These are phyloP conservation scores for Neuroterus valhalla DNA, from an alignment of 1,140 invertebrate genomes.

Conservation along the genomic window DNA sequence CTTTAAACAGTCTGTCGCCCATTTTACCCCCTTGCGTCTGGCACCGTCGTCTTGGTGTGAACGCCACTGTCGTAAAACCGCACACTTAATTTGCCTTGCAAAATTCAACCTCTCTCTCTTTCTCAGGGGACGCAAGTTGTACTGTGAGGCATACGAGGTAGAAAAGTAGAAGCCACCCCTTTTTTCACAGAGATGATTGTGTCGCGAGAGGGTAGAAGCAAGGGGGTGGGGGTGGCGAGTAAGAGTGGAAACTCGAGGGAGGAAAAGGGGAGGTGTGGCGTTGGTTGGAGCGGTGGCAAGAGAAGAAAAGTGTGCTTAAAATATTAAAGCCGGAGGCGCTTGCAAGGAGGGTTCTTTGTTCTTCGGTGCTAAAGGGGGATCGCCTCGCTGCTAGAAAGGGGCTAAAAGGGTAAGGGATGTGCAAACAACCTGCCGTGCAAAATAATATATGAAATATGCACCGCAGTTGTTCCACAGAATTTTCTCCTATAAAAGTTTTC, in stretches of 20 bases:
- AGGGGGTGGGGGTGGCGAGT: conserved; percentile 38
- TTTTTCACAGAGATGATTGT: conserved; percentile 38
- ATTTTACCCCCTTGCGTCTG: conserved; percentile 52
- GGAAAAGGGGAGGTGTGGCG: conserved; percentile 26
- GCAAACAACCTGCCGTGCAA: conserved; percentile 72
- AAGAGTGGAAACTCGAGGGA: conserved; percentile 41
- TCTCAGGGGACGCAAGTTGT: conserved; percentile 26
- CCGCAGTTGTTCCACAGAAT: conserved; percentile 63
- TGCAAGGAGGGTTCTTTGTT: conserved; percentile 70
- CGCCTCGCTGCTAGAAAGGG: conserved; percentile 42
- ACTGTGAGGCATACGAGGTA: neutral
- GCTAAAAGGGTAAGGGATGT: conserved; percentile 50
- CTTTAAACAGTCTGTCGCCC: conserved; percentile 64
- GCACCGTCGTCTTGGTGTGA: conserved; percentile 62
- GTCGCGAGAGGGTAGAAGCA: conserved; percentile 37
- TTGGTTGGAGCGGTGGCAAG: conserved; percentile 39
- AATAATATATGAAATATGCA: conserved; percentile 75
- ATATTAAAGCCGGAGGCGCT: conserved; percentile 74
- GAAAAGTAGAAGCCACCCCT: conserved; percentile 33
- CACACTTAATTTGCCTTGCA: conserved; percentile 76
- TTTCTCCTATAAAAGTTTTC: conserved; percentile 63
- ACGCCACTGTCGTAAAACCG: conserved; percentile 73
- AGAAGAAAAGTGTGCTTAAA: conserved; percentile 75
- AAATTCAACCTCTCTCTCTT: conserved; percentile 69
- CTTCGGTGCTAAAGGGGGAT: conserved; percentile 56